phyloP scores from a whole-genome alignment of 2,888 invertebrate species.

The Cephus runcator region DNA sequence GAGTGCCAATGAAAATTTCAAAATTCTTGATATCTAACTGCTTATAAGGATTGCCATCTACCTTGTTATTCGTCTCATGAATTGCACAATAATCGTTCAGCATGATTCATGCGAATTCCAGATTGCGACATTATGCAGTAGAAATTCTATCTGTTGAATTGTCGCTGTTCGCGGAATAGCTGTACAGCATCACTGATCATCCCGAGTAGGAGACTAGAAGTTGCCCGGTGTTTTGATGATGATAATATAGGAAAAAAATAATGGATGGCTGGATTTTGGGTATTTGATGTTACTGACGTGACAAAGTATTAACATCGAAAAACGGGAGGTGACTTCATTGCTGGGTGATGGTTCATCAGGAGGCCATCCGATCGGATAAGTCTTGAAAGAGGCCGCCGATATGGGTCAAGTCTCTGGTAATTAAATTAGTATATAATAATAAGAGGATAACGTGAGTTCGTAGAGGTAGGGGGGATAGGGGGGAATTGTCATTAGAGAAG shows the following conservation, averaged over 20 bases:
- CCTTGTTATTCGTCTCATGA: neutral
- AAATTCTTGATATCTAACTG: neutral
- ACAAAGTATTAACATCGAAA: neutral
- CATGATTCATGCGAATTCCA: neutral
- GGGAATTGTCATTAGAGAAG: neutral
- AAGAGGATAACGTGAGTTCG: neutral
- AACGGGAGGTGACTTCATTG: conserved; percentile 1
- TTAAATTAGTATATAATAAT: neutral
- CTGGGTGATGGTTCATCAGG: neutral
- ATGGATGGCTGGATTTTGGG: neutral
- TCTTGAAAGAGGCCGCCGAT: neutral
- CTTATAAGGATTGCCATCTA: neutral
- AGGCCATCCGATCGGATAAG: neutral
- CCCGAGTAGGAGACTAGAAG: neutral
- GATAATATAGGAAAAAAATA: neutral
- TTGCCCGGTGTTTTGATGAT: neutral
- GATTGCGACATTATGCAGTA: neutral
- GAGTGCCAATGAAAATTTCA: neutral
- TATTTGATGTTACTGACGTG: neutral
- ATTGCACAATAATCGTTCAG: neutral
- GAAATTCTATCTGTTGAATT: neutral
- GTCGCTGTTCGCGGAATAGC: neutral
- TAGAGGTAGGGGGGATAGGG: neutral
- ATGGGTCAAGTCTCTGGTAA: conserved; percentile 3
- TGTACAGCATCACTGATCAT: neutral